These are phyloP conservation scores for Hippocampus barbouri DNA, from an alignment of 2,113 vertebrate species.

Conservation along the genomic window DNA sequence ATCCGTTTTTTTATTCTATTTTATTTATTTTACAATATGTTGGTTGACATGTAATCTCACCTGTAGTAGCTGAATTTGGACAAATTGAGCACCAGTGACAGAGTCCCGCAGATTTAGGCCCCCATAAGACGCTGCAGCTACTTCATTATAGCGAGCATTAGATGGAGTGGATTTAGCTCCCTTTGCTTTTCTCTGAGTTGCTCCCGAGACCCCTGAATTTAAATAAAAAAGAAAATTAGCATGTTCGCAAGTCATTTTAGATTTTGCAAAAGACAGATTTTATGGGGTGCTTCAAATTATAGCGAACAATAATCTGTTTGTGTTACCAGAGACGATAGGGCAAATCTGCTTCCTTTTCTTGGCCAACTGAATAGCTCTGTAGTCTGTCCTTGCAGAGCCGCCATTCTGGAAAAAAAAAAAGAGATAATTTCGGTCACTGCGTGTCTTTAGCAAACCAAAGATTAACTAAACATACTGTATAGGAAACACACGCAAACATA, in stretches of 20 bases:
- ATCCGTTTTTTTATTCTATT: too few species aligned
- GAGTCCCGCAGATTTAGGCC: slow-evolving; percentile 79
- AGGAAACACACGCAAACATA: too few species aligned
- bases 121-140: slow-evolving; percentile 67
- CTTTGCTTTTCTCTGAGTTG: slow-evolving; percentile 77
- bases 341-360: slow-evolving; percentile 86
- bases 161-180: slow-evolving; percentile 57
- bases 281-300: not conserved
- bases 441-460: not conserved
- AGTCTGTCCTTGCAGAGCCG: slow-evolving; percentile 94
- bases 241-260: not conserved
- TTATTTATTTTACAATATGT: too few species aligned
- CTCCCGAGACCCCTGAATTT: slow-evolving; percentile 64
- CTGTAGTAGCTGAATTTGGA: slow-evolving; percentile 91
- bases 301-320: not conserved
- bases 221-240: not conserved
- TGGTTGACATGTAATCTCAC: slow-evolving; percentile 62
- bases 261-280: not conserved
- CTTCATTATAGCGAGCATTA: slow-evolving; percentile 68
- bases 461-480: too few species aligned
- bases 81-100: slow-evolving; percentile 78
- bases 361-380: slow-evolving; percentile 90
- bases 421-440: not conserved
- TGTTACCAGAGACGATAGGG: slow-evolving; percentile 73
- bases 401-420: slow-evolving; percentile 73